Percentiles rank a stretch among this genome's conserved stretches.
phyloP scores from a whole-genome alignment of 2,888 invertebrate species.

The Fragum sueziense region DNA sequence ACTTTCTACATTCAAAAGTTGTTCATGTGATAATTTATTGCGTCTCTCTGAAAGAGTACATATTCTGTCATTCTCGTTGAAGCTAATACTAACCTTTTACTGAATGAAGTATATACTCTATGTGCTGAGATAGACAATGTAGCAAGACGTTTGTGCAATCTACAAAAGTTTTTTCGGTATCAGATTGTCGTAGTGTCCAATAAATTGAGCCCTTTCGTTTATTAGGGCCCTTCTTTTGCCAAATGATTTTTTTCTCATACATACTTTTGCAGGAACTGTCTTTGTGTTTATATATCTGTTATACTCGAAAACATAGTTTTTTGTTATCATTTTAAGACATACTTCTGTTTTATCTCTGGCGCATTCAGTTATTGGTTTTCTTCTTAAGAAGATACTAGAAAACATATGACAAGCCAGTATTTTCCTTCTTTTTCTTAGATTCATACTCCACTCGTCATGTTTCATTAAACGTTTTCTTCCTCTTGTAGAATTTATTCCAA shows the following conservation, averaged over 20 bases:
- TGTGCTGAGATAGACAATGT: neutral
- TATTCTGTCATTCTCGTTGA: slow-evolving; percentile 7
- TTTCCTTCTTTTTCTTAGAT: neutral
- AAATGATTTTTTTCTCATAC: neutral
- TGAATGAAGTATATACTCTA: neutral
- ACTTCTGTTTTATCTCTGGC: too few relatives aligned
- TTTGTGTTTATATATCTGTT: slow-evolving; percentile 4
- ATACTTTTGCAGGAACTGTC: slow-evolving; percentile 4
- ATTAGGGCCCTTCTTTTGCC: neutral
- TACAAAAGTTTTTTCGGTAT: neutral
- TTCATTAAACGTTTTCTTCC: neutral
- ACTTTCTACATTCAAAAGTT: slow-evolving; percentile 1
- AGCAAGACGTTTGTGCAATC: neutral
- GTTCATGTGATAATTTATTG: slow-evolving; percentile 10
- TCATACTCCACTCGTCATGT: neutral
- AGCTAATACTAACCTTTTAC: neutral
- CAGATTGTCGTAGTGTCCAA: neutral
- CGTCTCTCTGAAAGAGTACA: slow-evolving; percentile 8
- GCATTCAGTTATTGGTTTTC: too few relatives aligned
- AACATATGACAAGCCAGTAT: too few relatives aligned
- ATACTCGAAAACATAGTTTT: neutral
- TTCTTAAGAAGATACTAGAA: too few relatives aligned
- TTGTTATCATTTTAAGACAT: neutral
- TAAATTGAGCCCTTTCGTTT: neutral
- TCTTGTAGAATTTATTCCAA: neutral